phyloP scores from a whole-genome alignment of 2,888 invertebrate species.

The Nebria salina region DNA sequence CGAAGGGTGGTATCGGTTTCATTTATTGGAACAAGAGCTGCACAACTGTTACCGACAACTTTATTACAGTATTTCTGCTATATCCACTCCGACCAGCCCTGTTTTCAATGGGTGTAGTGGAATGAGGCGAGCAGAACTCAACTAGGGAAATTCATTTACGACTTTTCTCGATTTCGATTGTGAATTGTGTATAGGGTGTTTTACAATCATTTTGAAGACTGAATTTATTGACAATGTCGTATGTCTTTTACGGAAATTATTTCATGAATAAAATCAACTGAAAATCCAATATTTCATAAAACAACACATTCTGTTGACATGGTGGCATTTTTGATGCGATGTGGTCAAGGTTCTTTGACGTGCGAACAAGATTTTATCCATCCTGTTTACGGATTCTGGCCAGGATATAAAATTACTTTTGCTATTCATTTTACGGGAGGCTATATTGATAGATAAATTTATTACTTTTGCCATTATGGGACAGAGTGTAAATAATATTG shows the following conservation, averaged over 20 bases:
- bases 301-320: neutral
- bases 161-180: neutral
- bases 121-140: too few species aligned
- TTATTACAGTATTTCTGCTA: slow-evolving; percentile 35
- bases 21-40: slow-evolving; percentile 41
- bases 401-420: neutral
- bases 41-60: slow-evolving; percentile 42
- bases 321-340: neutral
- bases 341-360: neutral
- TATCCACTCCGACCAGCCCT: neutral
- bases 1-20: slow-evolving; percentile 29
- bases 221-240: slow-evolving; percentile 4
- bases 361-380: neutral
- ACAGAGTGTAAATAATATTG: neutral
- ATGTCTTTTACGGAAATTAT: slow-evolving; percentile 15
- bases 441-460: too few species aligned
- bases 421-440: neutral
- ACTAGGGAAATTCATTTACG: neutral
- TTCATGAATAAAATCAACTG: slow-evolving; percentile 17
- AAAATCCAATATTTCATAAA: neutral
- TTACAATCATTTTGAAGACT: neutral
- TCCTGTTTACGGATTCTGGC: neutral
- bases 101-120: too few species aligned
- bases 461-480: too few species aligned
- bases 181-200: neutral